Conservation (phyloP, 2,797 vertebrate species). For the Pseudochirops cupreus region DNA sequence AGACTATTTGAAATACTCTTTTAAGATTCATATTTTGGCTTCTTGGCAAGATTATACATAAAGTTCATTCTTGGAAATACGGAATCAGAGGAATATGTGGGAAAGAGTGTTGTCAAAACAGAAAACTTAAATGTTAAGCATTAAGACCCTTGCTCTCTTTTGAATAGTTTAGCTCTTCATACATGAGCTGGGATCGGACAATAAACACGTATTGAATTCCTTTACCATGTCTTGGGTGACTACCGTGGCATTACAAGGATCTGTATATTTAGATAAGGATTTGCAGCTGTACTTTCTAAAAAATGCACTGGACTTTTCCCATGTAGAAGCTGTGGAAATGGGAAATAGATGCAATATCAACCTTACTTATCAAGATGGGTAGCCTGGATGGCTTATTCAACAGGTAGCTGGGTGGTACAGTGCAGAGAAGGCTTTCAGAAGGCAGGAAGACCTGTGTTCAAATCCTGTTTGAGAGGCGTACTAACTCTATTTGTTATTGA, state of each 20-base stretch:
- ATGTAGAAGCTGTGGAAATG: not conserved
- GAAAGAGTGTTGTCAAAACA: conserved; percentile 5
- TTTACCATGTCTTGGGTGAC: not conserved
- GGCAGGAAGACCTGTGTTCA: not conserved
- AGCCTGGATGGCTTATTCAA: not conserved
- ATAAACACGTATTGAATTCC: not conserved
- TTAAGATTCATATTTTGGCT: not conserved
- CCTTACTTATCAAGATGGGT: not conserved
- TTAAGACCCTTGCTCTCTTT: not conserved
- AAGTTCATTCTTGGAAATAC: conserved; percentile 49
- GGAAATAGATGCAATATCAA: not conserved
- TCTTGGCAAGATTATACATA: conserved; percentile 20
- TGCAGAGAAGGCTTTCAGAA: not conserved
- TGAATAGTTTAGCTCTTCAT: not conserved
- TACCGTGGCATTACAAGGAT: not conserved
- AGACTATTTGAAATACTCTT: conserved; percentile 53
- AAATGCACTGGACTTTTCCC: not conserved
- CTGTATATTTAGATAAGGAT: not conserved
- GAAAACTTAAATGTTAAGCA: not conserved
- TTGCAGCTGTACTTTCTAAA: not conserved
- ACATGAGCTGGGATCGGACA: not conserved
- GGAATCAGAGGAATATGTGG: not conserved
- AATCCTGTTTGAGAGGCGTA: not conserved
- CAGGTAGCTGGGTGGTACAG: not conserved
- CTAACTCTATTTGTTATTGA: not conserved